These are phyloP conservation scores for Halcyon malimbica DNA, from an alignment of 2,113 vertebrate species.

Conservation along the genomic window DNA sequence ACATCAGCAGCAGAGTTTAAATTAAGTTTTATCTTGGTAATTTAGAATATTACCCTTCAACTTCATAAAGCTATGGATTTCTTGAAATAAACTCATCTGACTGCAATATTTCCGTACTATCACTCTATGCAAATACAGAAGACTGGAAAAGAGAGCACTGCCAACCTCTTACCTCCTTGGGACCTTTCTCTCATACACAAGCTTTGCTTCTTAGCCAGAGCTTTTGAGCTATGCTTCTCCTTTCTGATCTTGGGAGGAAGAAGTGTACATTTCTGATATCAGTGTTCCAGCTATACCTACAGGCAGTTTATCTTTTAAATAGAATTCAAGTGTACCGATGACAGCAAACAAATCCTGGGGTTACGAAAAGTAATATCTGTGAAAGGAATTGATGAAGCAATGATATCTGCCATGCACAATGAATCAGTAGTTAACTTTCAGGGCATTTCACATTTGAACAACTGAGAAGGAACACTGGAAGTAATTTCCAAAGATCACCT, in stretches of 20 bases:
- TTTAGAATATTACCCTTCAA: background rate
- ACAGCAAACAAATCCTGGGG: background rate
- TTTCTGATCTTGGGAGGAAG: background rate
- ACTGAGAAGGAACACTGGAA: background rate
- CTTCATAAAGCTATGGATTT: background rate
- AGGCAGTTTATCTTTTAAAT: background rate
- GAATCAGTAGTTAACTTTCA: background rate
- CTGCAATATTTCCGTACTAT: background rate
- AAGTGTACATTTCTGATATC: background rate
- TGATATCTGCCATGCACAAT: background rate
- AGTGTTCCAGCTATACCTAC: background rate
- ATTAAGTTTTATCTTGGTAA: background rate
- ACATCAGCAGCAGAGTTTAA: background rate
- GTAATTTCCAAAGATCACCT: background rate
- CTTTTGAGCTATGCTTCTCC: background rate
- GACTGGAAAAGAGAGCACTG: background rate
- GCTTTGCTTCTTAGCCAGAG: rapidly evolving
- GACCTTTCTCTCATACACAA: background rate
- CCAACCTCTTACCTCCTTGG: background rate
- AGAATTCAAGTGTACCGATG: background rate
- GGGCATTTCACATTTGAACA: background rate
- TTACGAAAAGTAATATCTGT: background rate
- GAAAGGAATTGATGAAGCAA: background rate
- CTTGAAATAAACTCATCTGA: background rate
- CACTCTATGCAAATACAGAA: background rate